Percentiles rank a stretch among this genome's conserved stretches.
Conservation (phyloP, 1,140 invertebrate genomes). For the Melitaea cinxia region DNA sequence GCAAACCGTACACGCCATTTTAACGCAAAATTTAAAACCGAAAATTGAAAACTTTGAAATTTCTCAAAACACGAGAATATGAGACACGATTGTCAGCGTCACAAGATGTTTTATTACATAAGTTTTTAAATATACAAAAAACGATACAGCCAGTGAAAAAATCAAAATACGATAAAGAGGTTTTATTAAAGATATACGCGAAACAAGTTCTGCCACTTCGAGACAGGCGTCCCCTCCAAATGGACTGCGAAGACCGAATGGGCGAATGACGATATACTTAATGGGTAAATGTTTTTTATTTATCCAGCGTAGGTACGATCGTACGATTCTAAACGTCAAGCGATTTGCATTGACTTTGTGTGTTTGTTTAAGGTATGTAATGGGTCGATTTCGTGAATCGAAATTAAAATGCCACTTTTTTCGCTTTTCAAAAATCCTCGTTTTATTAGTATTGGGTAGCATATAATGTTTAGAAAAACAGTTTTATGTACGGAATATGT, state of each 20-base stretch:
- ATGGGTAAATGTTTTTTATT: neutral
- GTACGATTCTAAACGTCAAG: neutral
- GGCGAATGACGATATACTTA: neutral
- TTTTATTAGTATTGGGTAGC: too few species aligned
- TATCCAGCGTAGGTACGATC: neutral
- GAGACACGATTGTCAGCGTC: constrained; percentile 7
- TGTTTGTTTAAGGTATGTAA: too few species aligned
- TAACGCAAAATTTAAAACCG: constrained; percentile 21
- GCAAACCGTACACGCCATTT: constrained; percentile 63
- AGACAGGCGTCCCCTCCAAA: constrained; percentile 13
- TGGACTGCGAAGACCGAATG: neutral
- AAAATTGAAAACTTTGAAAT: neutral
- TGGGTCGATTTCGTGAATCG: too few species aligned
- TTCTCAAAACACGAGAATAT: neutral
- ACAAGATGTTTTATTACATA: neutral
- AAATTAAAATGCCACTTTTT: too few species aligned
- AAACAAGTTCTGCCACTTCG: constrained; percentile 14
- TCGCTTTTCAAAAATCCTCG: too few species aligned
- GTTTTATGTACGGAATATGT: too few species aligned
- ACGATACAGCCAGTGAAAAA: constrained; percentile 6
- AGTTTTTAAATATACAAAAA: neutral
- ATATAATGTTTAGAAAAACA: too few species aligned
- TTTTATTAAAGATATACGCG: neutral
- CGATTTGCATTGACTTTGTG: neutral
- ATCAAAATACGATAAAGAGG: neutral